Conservation (phyloP, 2,888 invertebrate genomes). For the Conchocele bisecta region DNA sequence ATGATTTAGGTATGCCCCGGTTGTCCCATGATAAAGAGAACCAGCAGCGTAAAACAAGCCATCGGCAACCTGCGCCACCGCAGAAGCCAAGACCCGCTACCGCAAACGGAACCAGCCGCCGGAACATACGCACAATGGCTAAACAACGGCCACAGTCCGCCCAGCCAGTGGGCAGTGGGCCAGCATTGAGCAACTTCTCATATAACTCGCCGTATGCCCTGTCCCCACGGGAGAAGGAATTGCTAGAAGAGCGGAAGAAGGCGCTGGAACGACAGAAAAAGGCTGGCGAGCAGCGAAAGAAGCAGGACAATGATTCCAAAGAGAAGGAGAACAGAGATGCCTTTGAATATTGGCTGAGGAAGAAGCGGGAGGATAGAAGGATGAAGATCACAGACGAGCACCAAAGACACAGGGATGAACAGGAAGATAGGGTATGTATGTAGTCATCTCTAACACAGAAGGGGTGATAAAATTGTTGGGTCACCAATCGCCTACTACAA, state of each 20-base stretch:
- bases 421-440: conserved; percentile 66
- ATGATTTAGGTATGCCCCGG: conserved; percentile 57
- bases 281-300: conserved; percentile 64
- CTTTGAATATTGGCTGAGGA: conserved; percentile 73
- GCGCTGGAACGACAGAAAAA: conserved; percentile 65
- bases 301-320: conserved; percentile 69
- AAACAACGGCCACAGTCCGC: conserved; percentile 73
- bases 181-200: conserved; percentile 59
- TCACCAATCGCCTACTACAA: too few species aligned
- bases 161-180: conserved; percentile 18
- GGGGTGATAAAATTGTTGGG: too few species aligned
- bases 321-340: conserved; percentile 68
- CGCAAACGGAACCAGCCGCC: conserved; percentile 54
- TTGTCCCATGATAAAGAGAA: conserved; percentile 55
- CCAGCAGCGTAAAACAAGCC: conserved; percentile 37
- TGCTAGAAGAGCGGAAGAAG: conserved; percentile 63
- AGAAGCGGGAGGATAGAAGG: conserved; percentile 63
- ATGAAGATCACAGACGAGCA: conserved; percentile 59
- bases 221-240: conserved; percentile 70
- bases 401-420: conserved; percentile 53
- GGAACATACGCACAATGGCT: conserved; percentile 53
- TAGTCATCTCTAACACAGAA: too few species aligned
- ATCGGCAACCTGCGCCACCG: conserved; percentile 65
- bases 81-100: conserved; percentile 72
- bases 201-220: conserved; percentile 80